Evolutionary conservation across 2,113 vertebrate genomes (phyloP).

Genomic region (Callospermophilus lateralis): DNA sequence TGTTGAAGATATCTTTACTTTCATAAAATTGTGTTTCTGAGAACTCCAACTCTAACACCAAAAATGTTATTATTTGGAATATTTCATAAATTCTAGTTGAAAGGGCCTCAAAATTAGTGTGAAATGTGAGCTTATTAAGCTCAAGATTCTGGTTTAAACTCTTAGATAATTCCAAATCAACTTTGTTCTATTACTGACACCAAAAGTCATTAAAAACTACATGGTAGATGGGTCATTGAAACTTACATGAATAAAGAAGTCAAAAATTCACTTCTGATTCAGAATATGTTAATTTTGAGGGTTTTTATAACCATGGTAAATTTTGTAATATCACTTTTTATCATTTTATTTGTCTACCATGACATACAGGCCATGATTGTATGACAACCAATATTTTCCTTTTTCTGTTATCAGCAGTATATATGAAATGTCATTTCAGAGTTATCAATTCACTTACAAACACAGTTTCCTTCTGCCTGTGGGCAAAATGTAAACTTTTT

Average conservation of each 20-base stretch:
- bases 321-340: neutral
- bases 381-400: neutral
- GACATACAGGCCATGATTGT: neutral
- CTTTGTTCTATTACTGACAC: neutral
- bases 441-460: neutral
- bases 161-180: conserved; percentile 13
- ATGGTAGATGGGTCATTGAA: neutral
- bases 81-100: conserved; percentile 24
- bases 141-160: neutral
- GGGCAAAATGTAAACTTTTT: neutral
- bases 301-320: neutral
- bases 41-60: neutral
- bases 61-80: conserved; percentile 51
- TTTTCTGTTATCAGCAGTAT: neutral
- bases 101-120: conserved; percentile 24
- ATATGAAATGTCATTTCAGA: neutral
- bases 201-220: neutral
- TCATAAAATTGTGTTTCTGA: conserved; percentile 29
- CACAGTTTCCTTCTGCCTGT: neutral
- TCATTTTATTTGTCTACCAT: neutral
- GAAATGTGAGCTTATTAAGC: accelerated
- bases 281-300: neutral
- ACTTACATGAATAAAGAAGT: neutral
- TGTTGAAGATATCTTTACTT: conserved; percentile 53
- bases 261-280: neutral